Percentiles rank a stretch among this genome's conserved stretches.
Evolutionary conservation across 2,888 invertebrate genomes (phyloP).

Genomic region (Trichopoda pennipes): DNA sequence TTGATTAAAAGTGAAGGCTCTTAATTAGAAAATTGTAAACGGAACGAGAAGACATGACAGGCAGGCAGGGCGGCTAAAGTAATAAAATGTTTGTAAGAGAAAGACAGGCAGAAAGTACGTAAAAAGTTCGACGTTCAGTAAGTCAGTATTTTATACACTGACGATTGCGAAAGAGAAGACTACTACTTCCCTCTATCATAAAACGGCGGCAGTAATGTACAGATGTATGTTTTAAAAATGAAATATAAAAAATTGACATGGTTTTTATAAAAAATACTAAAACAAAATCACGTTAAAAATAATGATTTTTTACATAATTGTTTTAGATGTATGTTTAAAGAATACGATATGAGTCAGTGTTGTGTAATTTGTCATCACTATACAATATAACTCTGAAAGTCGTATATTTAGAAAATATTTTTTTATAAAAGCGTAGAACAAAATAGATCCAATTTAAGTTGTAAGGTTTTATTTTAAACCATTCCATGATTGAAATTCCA

Average conservation of each 20-base stretch:
- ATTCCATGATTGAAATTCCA: slow-evolving; percentile 40
- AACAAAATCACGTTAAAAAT: slow-evolving; percentile 1
- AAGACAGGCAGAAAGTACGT: slow-evolving; percentile 48
- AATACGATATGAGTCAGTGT: no score
- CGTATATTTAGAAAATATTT: background rate
- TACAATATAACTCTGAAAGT: slow-evolving; percentile 4
- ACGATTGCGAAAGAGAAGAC: slow-evolving; percentile 58
- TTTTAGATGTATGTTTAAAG: background rate
- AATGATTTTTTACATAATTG: slow-evolving; percentile 25
- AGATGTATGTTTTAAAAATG: slow-evolving; percentile 20
- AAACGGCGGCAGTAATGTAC: slow-evolving; percentile 30
- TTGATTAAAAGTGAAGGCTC: slow-evolving; percentile 16
- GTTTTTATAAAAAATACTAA: background rate
- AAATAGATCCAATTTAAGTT: slow-evolving; percentile 38
- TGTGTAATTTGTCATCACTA: no score
- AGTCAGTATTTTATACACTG: slow-evolving; percentile 40
- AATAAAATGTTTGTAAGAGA: slow-evolving; percentile 48
- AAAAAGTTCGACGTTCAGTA: slow-evolving; percentile 29
- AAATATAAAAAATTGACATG: slow-evolving; percentile 12
- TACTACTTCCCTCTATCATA: slow-evolving; percentile 35
- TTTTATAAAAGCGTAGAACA: background rate
- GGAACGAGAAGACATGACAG: slow-evolving; percentile 53
- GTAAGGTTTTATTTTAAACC: slow-evolving; percentile 49
- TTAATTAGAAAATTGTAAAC: slow-evolving; percentile 5
- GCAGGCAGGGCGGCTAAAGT: slow-evolving; percentile 52